Base-by-base conservation (phyloP, 2,113 vertebrate species). In the Rhombomys opimus region DNA sequence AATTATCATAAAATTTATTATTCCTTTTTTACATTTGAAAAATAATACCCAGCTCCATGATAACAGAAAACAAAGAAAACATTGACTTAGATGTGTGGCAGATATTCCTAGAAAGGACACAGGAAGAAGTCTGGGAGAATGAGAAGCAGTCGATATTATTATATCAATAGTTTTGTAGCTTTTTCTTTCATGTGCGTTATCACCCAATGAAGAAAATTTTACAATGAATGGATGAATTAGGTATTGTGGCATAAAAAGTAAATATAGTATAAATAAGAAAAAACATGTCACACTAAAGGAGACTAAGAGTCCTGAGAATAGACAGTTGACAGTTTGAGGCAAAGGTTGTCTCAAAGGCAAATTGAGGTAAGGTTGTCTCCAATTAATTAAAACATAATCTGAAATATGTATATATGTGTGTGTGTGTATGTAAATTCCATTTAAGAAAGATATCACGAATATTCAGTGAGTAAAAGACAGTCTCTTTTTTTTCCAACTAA, bases 131-230 rank as follows among this genome's bases (percentile, higher is more conserved):
- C 73, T 4, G 15, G n/a, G 7, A 41, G 57, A 89, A 67, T n/a
- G 1, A 54, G 9, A 13, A 76, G 35, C 7, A 63, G 50, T 89
- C 25, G 32, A 41, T 89, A 81, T n/a, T 1, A 68, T 57, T 85
- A 22, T 72, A 61, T 75, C 57, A 75, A 77, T 63, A 75, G 65
- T 67, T 67, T 89, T 18, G 6, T 75, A 80, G 13, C 15, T 41
- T 78, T 93, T 93, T 96, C 86, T 35, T 61, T 30, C 20, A 20
- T 84, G 7, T 73, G 76, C 73, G 30, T 41, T 75, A 75, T 75
- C 38, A 75, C n/a, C 18, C 9, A 75, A 75, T 23, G 41, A 41
- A 73, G n/a, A 75, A 73, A 73, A 75, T 75, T 5, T 23, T 4
- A 75, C 5, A 6, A 41, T 75, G 20, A 41, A 41, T 75, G 22